Percentiles rank a stretch among this genome's conserved stretches.
Conservation (phyloP, 2,888 invertebrate genomes). For the Dryobota labecula region DNA sequence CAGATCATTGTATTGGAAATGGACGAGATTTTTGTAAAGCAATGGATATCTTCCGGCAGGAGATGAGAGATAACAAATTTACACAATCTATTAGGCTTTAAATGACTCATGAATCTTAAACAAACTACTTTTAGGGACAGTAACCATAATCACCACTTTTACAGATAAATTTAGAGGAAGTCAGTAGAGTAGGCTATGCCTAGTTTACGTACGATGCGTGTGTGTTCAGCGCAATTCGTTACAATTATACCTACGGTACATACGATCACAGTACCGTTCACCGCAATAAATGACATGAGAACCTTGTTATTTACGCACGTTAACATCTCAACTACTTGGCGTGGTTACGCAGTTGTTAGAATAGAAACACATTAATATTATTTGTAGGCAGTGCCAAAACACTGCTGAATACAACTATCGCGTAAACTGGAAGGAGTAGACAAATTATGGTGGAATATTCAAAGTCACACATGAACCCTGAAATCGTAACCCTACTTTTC, state of each 20-base stretch:
- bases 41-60: not conserved
- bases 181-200: not conserved
- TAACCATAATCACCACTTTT: not conserved
- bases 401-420: not conserved
- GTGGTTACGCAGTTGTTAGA: conserved; percentile 18
- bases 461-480: not conserved
- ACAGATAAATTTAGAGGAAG: not conserved
- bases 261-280: conserved; percentile 32
- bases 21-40: no score
- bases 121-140: not conserved
- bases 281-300: conserved; percentile 35
- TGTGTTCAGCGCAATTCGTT: conserved; percentile 21
- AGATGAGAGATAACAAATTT: not conserved
- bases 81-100: not conserved
- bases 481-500: not conserved
- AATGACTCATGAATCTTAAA: not conserved
- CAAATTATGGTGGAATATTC: not conserved
- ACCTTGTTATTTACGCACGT: conserved; percentile 24
- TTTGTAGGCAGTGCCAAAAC: conserved; percentile 18
- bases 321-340: conserved; percentile 14
- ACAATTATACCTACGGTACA: conserved; percentile 21
- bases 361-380: conserved; percentile 17
- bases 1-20: not conserved
- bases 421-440: not conserved
- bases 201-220: not conserved